Evolutionary conservation across 2,113 vertebrate species (phyloP).

Genomic region (Grantiella picta): DNA sequence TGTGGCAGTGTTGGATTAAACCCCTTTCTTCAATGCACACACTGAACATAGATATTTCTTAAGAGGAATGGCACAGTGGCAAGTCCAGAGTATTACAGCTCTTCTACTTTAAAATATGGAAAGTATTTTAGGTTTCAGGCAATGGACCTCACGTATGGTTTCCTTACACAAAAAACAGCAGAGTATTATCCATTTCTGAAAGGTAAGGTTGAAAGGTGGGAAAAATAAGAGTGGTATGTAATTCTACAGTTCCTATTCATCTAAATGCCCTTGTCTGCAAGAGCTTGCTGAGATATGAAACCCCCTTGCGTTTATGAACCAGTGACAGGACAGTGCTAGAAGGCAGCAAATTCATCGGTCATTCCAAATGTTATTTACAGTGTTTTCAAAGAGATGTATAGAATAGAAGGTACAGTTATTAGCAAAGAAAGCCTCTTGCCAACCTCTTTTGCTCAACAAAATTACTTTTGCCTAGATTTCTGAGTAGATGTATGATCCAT

Average conservation of each 20-base stretch:
- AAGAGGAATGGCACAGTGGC: neutral
- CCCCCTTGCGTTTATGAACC: neutral
- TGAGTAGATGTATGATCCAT: slow-evolving; percentile 61
- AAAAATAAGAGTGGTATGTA: neutral
- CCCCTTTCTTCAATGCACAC: neutral
- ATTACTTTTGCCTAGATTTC: slow-evolving; percentile 21
- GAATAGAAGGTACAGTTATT: neutral
- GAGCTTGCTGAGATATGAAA: neutral
- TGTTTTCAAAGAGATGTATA: neutral
- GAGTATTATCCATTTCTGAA: neutral
- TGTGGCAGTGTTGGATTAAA: neutral
- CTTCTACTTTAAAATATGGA: neutral
- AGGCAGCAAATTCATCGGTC: neutral
- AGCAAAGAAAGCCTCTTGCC: neutral
- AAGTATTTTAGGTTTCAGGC: neutral
- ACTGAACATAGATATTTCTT: neutral
- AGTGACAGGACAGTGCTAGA: neutral
- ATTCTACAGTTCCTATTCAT: neutral
- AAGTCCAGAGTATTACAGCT: neutral
- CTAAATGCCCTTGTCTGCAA: neutral
- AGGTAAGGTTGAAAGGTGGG: neutral
- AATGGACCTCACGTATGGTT: neutral
- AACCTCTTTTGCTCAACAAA: slow-evolving; percentile 11
- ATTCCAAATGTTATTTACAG: neutral
- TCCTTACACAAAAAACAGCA: neutral